Evolutionary conservation across 2,797 vertebrate genomes (phyloP).

Genomic region (Buphagus erythrorhynchus): DNA sequence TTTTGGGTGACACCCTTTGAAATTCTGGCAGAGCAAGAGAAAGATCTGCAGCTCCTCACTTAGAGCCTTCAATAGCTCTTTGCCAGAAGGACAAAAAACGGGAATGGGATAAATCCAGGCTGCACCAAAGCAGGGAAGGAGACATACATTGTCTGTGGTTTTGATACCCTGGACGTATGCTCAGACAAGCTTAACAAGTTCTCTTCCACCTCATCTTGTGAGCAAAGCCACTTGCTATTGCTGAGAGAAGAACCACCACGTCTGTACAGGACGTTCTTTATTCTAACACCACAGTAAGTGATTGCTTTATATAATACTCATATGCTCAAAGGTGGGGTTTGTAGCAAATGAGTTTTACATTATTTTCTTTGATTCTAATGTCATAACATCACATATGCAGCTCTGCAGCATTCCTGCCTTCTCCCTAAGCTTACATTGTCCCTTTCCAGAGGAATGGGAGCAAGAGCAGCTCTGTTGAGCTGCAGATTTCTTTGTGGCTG

Average conservation of each 20-base stretch:
- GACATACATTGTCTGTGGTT: neutral
- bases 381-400: rapidly evolving
- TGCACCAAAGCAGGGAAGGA: neutral
- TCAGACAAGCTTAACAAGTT: neutral
- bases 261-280: neutral
- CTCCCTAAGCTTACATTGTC: neutral
- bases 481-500: slow-evolving; percentile 16
- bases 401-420: neutral
- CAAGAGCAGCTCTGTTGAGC: neutral
- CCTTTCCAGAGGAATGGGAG: neutral
- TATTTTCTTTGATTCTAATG: neutral
- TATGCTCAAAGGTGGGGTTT: neutral
- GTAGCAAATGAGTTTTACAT: neutral
- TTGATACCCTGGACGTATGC: neutral
- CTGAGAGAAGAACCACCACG: neutral
- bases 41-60: neutral
- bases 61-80: rapidly evolving
- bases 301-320: neutral
- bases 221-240: neutral
- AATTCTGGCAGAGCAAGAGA: neutral
- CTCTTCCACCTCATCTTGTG: neutral
- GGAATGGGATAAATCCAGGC: neutral
- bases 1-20: neutral
- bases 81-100: neutral
- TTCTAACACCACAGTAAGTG: neutral